Conservation (phyloP, 1,140 invertebrate genomes). For the Drosophila kohkoa region DNA sequence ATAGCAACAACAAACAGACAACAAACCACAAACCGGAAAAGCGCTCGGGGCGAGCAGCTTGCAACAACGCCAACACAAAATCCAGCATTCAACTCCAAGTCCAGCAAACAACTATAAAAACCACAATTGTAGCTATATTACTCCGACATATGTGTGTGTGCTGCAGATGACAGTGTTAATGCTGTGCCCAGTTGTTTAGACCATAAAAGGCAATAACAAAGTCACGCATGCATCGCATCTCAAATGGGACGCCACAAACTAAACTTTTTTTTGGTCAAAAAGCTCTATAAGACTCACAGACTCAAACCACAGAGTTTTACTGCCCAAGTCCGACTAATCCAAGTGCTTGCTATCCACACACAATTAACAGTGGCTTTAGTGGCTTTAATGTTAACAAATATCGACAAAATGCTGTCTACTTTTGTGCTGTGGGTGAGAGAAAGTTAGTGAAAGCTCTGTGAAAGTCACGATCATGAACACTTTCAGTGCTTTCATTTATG, state of each 20-base stretch:
- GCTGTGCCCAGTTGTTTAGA: constrained; percentile 52
- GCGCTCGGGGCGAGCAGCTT: constrained; percentile 29
- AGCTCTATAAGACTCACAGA: constrained; percentile 12
- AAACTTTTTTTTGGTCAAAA: constrained; percentile 21
- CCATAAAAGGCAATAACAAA: constrained; percentile 66
- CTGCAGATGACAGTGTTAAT: constrained; percentile 24
- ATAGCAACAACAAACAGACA: background rate
- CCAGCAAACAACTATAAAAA: constrained; percentile 17
- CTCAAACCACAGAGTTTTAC: constrained; percentile 12
- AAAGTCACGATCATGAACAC: constrained; percentile 8
- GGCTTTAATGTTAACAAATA: background rate
- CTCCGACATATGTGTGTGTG: background rate
- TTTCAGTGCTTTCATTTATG: background rate
- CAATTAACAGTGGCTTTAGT: constrained; percentile 2
- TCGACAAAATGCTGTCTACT: constrained; percentile 22
- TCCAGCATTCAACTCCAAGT: constrained; percentile 7
- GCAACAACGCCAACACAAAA: constrained; percentile 22
- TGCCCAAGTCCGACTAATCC: background rate
- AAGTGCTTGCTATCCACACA: constrained; percentile 4
- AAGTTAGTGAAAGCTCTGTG: constrained; percentile 13
- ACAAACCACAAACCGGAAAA: constrained; percentile 61
- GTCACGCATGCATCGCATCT: constrained; percentile 49
- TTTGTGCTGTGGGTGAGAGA: background rate
- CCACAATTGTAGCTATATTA: constrained; percentile 41
- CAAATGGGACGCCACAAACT: constrained; percentile 13